A percentile compares a stretch with the other conserved stretches of the same genome.
Evolutionary conservation across 2,797 vertebrate species (phyloP).

Genomic region (Microcaecilia unicolor): DNA sequence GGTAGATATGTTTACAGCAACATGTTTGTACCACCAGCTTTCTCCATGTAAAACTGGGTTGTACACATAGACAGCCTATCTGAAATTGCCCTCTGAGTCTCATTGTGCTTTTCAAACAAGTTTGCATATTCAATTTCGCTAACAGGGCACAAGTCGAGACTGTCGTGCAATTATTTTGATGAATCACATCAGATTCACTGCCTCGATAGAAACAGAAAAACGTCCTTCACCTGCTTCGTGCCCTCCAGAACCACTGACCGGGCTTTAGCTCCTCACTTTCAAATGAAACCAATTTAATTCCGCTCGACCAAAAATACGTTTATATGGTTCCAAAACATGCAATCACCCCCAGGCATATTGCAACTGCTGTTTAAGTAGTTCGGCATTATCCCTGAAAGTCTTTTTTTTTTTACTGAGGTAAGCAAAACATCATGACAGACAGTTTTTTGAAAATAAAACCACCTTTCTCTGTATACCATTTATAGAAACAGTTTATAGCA

Average conservation of each 20-base stretch:
- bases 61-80: slow-evolving; percentile 28
- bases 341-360: slow-evolving; percentile 30
- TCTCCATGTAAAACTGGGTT: slow-evolving; percentile 8
- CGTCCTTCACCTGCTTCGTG: slow-evolving; percentile 21
- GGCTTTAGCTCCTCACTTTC: slow-evolving; percentile 39
- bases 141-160: slow-evolving; percentile 8
- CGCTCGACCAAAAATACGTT: slow-evolving; percentile 48
- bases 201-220: slow-evolving; percentile 19
- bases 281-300: slow-evolving; percentile 51
- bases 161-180: slow-evolving; percentile 6
- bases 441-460: slow-evolving; percentile 24
- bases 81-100: too few species aligned
- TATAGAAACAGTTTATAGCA: slow-evolving; percentile 17
- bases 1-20: too few species aligned
- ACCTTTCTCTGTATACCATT: slow-evolving; percentile 19
- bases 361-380: slow-evolving; percentile 37
- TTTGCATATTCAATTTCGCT: slow-evolving; percentile 15
- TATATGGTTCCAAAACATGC: slow-evolving; percentile 47
- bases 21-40: too few species aligned
- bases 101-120: slow-evolving; percentile 4
- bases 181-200: slow-evolving; percentile 20
- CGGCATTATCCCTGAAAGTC: slow-evolving; percentile 30
- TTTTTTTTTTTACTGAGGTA: slow-evolving; percentile 42
- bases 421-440: slow-evolving; percentile 18
- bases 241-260: slow-evolving; percentile 28